phyloP scores from a whole-genome alignment of 2,113 vertebrate genomes.

The Caranx ignobilis region DNA sequence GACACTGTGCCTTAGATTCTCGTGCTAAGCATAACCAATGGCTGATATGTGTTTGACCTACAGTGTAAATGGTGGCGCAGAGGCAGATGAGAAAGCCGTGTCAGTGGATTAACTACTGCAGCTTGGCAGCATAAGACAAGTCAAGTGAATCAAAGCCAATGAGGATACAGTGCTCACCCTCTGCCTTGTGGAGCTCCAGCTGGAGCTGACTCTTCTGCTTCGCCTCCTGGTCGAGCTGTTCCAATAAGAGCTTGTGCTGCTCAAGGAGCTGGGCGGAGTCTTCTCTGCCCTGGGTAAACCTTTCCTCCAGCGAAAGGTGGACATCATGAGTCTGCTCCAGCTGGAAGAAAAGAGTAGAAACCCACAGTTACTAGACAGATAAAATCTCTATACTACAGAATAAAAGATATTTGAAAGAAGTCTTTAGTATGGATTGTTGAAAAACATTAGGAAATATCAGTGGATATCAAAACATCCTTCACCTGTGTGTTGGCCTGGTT shows the following conservation, averaged over 20 bases:
- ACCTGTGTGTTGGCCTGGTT: constrained; percentile 90
- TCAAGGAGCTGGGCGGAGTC: constrained; percentile 85
- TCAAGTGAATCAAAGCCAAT: not conserved
- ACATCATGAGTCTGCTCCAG: constrained; percentile 88
- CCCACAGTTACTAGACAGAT: not conserved
- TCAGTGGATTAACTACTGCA: constrained; percentile 20
- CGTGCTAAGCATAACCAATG: not conserved
- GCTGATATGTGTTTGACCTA: not conserved
- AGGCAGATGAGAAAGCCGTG: not conserved
- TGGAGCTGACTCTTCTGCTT: constrained; percentile 85
- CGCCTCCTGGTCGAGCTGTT: constrained; percentile 86
- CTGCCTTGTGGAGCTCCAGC: constrained; percentile 91
- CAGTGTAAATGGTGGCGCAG: not conserved
- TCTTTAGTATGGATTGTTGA: not conserved
- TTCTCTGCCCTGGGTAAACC: constrained; percentile 82
- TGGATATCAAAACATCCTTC: constrained; percentile 10
- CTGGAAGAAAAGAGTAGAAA: constrained; percentile 71
- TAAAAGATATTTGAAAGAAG: not conserved
- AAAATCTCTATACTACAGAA: not conserved
- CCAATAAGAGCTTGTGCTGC: constrained; percentile 88
- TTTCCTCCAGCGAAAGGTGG: constrained; percentile 86
- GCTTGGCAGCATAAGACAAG: not conserved
- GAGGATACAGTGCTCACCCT: constrained; percentile 83
- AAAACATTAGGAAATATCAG: not conserved
- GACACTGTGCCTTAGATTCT: not conserved